Evolutionary conservation across 1,140 invertebrate genomes (phyloP).

Genomic region (Adelges cooleyi): DNA sequence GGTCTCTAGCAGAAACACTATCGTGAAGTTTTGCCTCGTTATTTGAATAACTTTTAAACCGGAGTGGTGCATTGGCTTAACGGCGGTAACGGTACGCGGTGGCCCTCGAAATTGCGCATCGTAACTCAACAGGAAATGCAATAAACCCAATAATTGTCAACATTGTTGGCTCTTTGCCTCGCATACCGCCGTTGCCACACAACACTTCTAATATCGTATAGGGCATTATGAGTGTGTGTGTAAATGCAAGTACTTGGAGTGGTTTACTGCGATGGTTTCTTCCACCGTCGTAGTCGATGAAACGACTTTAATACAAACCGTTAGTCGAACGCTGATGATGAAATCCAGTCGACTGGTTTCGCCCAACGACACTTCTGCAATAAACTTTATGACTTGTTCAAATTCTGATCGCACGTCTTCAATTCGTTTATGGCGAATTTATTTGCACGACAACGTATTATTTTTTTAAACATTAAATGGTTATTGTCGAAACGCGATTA

Average conservation of each 20-base stretch:
- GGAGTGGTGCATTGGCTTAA: neutral
- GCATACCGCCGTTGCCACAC: neutral
- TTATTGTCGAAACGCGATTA: no score
- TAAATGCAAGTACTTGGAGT: neutral
- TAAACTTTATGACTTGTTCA: no score
- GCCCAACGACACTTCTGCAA: no score
- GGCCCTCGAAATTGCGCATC: neutral
- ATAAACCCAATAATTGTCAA: conserved; percentile 24
- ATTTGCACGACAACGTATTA: no score
- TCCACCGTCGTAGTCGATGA: no score
- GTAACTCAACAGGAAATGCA: conserved; percentile 18
- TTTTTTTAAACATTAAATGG: no score
- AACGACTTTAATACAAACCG: no score
- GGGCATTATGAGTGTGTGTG: neutral
- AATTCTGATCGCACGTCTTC: no score
- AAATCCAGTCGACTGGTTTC: no score
- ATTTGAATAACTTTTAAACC: conserved; percentile 12
- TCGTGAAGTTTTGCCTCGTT: neutral
- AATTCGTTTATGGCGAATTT: no score
- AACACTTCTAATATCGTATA: neutral
- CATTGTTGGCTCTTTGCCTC: conserved; percentile 6
- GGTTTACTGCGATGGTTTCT: neutral
- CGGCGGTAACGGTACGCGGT: neutral
- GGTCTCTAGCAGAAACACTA: no score
- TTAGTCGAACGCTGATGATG: no score